Evolutionary conservation across 2,888 invertebrate species (phyloP), one percentile per base, ranked within the genome.

Genomic region (Dyspetes luteomarginatus): DNA sequence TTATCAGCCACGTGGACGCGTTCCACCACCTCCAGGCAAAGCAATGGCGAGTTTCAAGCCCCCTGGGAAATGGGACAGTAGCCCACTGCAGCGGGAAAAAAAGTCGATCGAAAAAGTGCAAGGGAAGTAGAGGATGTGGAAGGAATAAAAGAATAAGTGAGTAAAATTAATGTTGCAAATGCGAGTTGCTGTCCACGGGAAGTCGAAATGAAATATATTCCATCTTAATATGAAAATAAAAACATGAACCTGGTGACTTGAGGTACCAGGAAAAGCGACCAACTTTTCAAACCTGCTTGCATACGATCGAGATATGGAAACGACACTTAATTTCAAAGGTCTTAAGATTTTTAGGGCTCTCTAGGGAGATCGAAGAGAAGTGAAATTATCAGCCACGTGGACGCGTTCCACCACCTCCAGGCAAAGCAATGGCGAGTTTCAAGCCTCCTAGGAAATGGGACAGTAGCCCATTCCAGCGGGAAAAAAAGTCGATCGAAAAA

Each of bases 331-430:
- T n/a, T n/a, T n/a, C n/a, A n/a, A n/a, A n/a, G n/a, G n/a, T n/a
- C n/a, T n/a, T n/a, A n/a, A n/a, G n/a, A n/a, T n/a, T n/a, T n/a
- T n/a, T n/a, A n/a, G n/a, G n/a, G n/a, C n/a, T n/a, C n/a, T n/a
- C n/a, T n/a, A n/a, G n/a, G n/a, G n/a, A n/a, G n/a, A n/a, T n/a
- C n/a, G n/a, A n/a, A 15, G 55, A 62, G 45, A 55, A 73, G 48
- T 68, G 73, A 36, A 62, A 73, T 68, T 62, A 7, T 36, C 43
- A 72, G 69, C 60, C 30, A 55, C 68, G 28, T 52, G 62, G 12
- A 7, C 68, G 55, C 62, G 52, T 48, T 26, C 43, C 55, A 73
- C 28, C 12, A 28, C 73, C 64, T 30, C 28, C 4, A 55, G 68
- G 52, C 22, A 30, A 69, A 43, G 28, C 55, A 55, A 36, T 48